Percentiles rank a stretch among this genome's conserved stretches.
phyloP scores from a whole-genome alignment of 2,888 invertebrate genomes.

The Aleiodes leptofemur region DNA sequence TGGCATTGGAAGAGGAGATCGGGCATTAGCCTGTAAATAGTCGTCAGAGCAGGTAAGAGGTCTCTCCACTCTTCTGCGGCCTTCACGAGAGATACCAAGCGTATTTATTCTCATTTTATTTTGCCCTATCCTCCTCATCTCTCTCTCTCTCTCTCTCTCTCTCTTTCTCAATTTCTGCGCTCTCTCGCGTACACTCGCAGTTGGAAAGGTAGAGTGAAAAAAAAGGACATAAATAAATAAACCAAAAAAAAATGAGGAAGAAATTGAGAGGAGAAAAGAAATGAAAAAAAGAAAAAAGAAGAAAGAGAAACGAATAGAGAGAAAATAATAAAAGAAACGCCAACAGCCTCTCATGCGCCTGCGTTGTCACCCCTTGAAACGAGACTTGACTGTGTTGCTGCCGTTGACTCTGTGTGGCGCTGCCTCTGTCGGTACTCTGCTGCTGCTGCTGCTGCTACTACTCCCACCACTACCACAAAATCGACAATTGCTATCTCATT shows the following conservation, averaged over 20 bases:
- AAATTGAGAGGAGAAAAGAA: slow-evolving; percentile 1
- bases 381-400: slow-evolving; percentile 32
- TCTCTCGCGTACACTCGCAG: slow-evolving; percentile 22
- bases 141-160: slow-evolving; percentile 3
- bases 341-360: slow-evolving; percentile 38
- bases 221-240: slow-evolving; percentile 32
- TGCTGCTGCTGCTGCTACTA: slow-evolving; percentile 31
- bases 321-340: background rate
- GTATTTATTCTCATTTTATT: slow-evolving; percentile 32
- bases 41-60: slow-evolving; percentile 46
- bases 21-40: slow-evolving; percentile 56
- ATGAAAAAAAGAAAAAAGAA: background rate
- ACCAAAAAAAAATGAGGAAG: background rate
- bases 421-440: slow-evolving; percentile 24
- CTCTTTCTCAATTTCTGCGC: slow-evolving; percentile 22
- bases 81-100: slow-evolving; percentile 33
- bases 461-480: slow-evolving; percentile 39
- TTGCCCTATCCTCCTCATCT: slow-evolving; percentile 26
- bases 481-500: slow-evolving; percentile 43
- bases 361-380: slow-evolving; percentile 48
- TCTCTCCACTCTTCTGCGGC: slow-evolving; percentile 47
- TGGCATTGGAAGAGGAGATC: slow-evolving; percentile 45
- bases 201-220: background rate
- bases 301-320: background rate
- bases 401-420: slow-evolving; percentile 42